A percentile compares a stretch with the other conserved stretches of the same genome.
Evolutionary conservation across 2,113 vertebrate species (phyloP).

Genomic region (Oreochromis tanganicae): DNA sequence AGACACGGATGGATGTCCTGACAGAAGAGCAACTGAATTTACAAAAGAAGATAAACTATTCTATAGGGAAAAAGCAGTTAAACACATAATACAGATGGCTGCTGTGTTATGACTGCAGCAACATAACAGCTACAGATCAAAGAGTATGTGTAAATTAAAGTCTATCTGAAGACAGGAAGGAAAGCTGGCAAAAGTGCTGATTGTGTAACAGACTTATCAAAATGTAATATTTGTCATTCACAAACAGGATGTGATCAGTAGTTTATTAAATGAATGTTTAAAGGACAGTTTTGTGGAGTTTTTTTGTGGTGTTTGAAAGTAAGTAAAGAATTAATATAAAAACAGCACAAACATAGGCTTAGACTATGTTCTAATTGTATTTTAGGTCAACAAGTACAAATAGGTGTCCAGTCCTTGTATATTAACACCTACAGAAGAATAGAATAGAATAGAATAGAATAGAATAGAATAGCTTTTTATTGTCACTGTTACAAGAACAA

Average conservation of each 20-base stretch:
- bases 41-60: neutral
- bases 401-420: neutral
- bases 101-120: neutral
- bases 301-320: neutral
- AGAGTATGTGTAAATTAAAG: neutral
- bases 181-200: neutral
- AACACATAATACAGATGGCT: neutral
- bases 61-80: neutral
- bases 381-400: neutral
- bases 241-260: neutral
- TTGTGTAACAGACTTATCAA: neutral
- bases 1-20: neutral
- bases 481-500: too few species aligned
- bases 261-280: neutral
- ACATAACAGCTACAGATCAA: neutral
- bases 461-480: too few species aligned
- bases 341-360: neutral
- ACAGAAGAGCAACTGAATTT: neutral
- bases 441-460: too few species aligned
- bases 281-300: neutral
- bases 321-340: neutral
- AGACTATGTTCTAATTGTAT: neutral
- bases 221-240: neutral
- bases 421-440: neutral
- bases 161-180: neutral